Base-by-base conservation (phyloP, 2,113 vertebrate genomes). In the Fulica atra region DNA sequence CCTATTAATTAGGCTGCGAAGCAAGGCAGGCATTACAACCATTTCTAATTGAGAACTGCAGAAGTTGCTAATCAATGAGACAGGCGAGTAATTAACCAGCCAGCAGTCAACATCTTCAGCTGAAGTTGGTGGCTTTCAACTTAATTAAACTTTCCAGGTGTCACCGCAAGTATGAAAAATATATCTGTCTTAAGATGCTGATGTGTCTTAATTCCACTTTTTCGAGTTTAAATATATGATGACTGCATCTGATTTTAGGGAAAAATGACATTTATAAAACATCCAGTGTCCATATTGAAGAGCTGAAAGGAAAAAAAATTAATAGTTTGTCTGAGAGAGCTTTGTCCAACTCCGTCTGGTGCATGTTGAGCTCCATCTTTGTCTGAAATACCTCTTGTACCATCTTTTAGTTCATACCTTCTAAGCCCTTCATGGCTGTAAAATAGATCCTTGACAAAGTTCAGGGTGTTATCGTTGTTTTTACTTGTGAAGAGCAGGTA, bases 121-220 rank as follows among this genome's bases (percentile, higher is more conserved):
- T 96, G 89, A 97, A 97, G 88, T 89, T 96, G 95, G 89, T 95
- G 96, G 84, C 97, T 98, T 97, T 95, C 78, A 94, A 97, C 91
- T 97, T 98, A 97, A 97, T 98, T 97, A 97, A 96, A 96, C 94
- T 89, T 96, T 72, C 89, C 96, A 97, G 95, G 92, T 98, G 95
- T 93, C 35, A 54, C 64, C 73, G 81, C 88, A 96, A 90, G 81
- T 76, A 65, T 82, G 94, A 96, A 81, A 89, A 90, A 95, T 89
- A 44, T 10, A 81, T 81, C 44, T 19, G 2, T 81, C 91, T 94
- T 92, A 60, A 86, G 90, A 28, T 82, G 44, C 68, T 40, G 70
- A 46, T 94, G 80, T 65, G 35, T 85, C 93, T 96, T 93, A 87
- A 92, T 97, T 97, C 54, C 64, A 38, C 15, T 93, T 92, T 92